A percentile compares a stretch with the other conserved stretches of the same genome.
phyloP scores from a whole-genome alignment of 2,888 invertebrate genomes.

The Sinotaia quadrata region DNA sequence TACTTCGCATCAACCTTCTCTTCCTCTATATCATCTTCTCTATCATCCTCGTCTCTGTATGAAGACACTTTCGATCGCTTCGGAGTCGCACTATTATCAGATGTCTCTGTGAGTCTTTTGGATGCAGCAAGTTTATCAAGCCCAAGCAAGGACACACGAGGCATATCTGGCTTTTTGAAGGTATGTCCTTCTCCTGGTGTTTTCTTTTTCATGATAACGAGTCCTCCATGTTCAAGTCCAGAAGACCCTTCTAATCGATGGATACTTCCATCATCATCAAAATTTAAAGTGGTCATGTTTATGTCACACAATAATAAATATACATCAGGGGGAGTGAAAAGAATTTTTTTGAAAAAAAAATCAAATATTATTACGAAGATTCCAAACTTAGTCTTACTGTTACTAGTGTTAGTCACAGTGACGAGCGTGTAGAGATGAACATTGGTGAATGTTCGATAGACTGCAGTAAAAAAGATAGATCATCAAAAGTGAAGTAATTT shows the following conservation, averaged over 20 bases:
- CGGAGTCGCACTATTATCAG: conserved; percentile 38
- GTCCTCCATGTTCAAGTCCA: conserved; percentile 65
- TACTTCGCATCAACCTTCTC: conserved; percentile 33
- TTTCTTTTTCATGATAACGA: conserved; percentile 70
- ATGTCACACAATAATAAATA: not conserved
- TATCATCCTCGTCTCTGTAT: conserved; percentile 59
- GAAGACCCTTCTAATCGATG: conserved; percentile 70
- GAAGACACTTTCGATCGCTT: conserved; percentile 64
- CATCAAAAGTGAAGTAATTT: no score
- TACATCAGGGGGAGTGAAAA: no score
- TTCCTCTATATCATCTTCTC: conserved; percentile 45
- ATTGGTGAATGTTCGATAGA: no score
- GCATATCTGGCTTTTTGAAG: conserved; percentile 56
- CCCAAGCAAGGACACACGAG: conserved; percentile 68
- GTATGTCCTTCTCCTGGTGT: conserved; percentile 42
- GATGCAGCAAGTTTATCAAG: conserved; percentile 72
- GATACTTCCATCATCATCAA: conserved; percentile 56
- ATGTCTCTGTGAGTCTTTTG: conserved; percentile 59
- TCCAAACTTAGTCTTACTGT: not conserved
- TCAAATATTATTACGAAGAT: no score
- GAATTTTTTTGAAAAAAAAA: no score
- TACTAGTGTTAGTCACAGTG: no score
- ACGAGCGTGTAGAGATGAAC: no score
- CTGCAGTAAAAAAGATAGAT: no score
- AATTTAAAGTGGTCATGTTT: conserved; percentile 43